Base-by-base conservation (phyloP, 2,797 vertebrate species). In the Antennarius maculatus region DNA sequence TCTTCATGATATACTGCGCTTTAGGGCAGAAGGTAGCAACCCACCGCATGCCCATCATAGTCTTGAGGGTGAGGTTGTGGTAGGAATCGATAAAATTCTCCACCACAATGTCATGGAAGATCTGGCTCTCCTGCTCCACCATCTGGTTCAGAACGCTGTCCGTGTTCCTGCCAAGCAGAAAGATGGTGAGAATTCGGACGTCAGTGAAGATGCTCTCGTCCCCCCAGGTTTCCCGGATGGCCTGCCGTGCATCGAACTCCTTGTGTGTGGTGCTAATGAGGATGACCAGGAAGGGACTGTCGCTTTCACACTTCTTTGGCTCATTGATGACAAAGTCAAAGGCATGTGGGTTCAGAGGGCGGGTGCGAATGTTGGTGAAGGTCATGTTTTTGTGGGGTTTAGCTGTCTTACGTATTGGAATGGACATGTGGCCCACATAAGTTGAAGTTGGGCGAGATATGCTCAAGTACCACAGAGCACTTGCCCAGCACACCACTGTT, bases 31-130 rank as follows among this genome's bases (percentile, higher is more conserved):
- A 98, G 0, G 94, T 96, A 45, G 96, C 94, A 70, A 98, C 95
- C 97, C 97, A 99, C 75, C 95, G 94, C 97, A 99, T 96, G 9
- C 97, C 97, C 97, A 99, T 99, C 80, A 99, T 27, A 0, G 97
- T 99, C 91, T 99, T 99, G 57, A 99, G 93, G 58, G 97, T 99
- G 18, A 99, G 94, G 83, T 99, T 99, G 86, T 97, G 96, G 74
- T 99, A 99, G n/a, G 97, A 98, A 81, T 99, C 97, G 0, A 96
- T 91, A 57, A 99, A 99, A 90, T 99, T 93, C 86, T 99, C 97
- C 73, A 98, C 96, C 6, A 99, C 95, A 4, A 99, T 97, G 88
- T 99, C 97, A 0, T 99, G 97, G 84, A 98, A 98, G 83, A 98
- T 98, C 72, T 98, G 97, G 79, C 97, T 99, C 91, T 99, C 97